These are phyloP conservation scores for Orchesella cincta DNA, from an alignment of 1,140 invertebrate genomes.

Conservation along the genomic window DNA sequence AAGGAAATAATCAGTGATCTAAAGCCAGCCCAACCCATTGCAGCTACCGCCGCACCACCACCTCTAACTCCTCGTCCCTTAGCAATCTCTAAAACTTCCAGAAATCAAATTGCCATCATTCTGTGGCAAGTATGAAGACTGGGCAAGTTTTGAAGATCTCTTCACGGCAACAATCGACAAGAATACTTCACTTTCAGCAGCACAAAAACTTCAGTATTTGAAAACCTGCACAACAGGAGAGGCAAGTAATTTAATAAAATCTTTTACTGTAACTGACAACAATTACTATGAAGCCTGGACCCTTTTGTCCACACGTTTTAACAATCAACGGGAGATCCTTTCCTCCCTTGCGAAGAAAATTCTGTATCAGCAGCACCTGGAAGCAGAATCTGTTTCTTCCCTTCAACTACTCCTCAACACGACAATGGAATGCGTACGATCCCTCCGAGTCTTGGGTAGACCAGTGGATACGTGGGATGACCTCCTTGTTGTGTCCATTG, in stretches of 20 bases:
- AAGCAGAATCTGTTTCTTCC: not conserved
- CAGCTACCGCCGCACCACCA: not conserved
- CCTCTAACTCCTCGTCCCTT: not conserved
- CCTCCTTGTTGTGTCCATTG: not conserved
- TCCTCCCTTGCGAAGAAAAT: not conserved
- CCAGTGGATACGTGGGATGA: not conserved
- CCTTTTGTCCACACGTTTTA: not conserved
- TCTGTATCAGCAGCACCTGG: not conserved
- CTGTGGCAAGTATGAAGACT: conserved; percentile 3
- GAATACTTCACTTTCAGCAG: not conserved
- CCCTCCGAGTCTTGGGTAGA: not conserved
- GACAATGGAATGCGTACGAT: not conserved
- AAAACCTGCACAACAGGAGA: conserved; percentile 26
- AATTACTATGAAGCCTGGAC: conserved; percentile 4
- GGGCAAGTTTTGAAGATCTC: conserved; percentile 28
- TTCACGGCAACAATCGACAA: conserved; percentile 17
- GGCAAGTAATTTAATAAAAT: conserved; percentile 11
- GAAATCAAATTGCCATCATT: conserved; percentile 32
- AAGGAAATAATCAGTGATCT: too few relatives aligned
- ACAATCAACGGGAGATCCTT: not conserved
- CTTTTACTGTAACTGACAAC: not conserved
- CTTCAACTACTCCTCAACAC: conserved; percentile 13
- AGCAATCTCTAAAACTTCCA: conserved; percentile 7
- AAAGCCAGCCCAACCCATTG: too few relatives aligned
- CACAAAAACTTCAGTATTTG: conserved; percentile 32